Base-by-base conservation (phyloP, 2,113 vertebrate species). In the Tachysurus fulvidraco region DNA sequence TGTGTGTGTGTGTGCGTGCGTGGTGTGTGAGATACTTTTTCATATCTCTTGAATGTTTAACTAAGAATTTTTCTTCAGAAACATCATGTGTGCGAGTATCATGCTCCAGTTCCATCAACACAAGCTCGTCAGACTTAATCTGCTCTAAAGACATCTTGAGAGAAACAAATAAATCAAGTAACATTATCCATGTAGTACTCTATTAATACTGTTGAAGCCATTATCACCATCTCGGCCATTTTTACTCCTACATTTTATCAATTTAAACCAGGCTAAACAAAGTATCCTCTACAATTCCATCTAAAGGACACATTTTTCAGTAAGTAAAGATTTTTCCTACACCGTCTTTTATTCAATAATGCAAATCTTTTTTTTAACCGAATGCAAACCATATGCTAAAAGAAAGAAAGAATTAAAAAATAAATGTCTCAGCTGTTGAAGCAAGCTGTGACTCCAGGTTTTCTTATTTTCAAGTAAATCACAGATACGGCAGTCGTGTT, bases 121-220 rank as follows among this genome's bases (percentile, higher is more conserved):
- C 91, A 9, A 92, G 89, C 90, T 92, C 89, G 93, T 92, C 93
- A 91, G 88, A 83, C 89, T 89, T 90, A 91, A 92, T 93, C 90
- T 91, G 84, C 41, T 83, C 83, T 87, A 59, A 78, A 89, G 88
- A 54, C 65, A 62, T 80, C 74, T 62, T 60, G 10, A 77, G 83
- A 77, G 54, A 65, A 28, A 65, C 62, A 28, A 14, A 52, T 71
- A 55, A 73, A 67, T 28, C 17, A 25, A n/a, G 23, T 46, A 41
- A 62, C 80, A 30, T 54, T 77, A 77, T 28, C 62, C 54, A 28
- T 52, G 23, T 46, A 17, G 28, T 65, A 28, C 64, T 65, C n/a
- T 11, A 65, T 25, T 1, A 28, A 65, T 1, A 65, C 12, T 14
- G n/a, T 14, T 12, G 9, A 65, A 65, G 9, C 64, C 64, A 13